Evolutionary conservation across 2,113 vertebrate species (phyloP).

Genomic region (Deroptyus accipitrinus): DNA sequence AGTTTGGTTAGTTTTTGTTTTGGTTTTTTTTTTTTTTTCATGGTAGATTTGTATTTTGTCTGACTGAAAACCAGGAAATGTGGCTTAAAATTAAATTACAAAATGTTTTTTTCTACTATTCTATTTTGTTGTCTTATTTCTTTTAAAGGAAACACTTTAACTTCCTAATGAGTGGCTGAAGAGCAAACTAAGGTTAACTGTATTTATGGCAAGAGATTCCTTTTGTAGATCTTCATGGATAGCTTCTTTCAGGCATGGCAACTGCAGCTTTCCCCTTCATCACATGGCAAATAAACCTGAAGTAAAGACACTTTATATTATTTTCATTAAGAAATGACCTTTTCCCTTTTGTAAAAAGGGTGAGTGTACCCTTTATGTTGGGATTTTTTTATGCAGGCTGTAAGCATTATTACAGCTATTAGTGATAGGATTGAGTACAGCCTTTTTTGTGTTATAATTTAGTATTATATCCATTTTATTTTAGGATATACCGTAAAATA

Average conservation of each 20-base stretch:
- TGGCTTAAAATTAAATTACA: neutral
- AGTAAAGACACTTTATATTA: neutral
- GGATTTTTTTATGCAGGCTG: neutral
- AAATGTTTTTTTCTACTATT: neutral
- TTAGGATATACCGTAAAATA: neutral
- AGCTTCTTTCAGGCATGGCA: neutral
- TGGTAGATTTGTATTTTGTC: slow-evolving; percentile 6
- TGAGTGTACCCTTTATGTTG: neutral
- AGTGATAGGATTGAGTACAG: neutral
- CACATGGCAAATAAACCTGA: neutral
- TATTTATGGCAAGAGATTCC: neutral
- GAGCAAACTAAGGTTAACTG: neutral
- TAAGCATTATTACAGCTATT: neutral
- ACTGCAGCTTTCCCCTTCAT: neutral
- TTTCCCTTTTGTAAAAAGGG: neutral
- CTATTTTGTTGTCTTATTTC: neutral
- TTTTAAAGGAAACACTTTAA: neutral
- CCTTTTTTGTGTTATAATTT: neutral
- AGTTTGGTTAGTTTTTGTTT: neutral
- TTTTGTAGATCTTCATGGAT: neutral
- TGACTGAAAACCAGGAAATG: neutral
- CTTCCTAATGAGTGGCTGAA: neutral
- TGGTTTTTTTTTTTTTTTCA: neutral
- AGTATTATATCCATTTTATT: neutral
- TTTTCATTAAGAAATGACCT: neutral